Evolutionary conservation across 30 jellyfish, hydroid and myxozoan species (phyloP), one percentile per base, ranked within the genome.

Genomic region (Aurelia aurita): DNA sequence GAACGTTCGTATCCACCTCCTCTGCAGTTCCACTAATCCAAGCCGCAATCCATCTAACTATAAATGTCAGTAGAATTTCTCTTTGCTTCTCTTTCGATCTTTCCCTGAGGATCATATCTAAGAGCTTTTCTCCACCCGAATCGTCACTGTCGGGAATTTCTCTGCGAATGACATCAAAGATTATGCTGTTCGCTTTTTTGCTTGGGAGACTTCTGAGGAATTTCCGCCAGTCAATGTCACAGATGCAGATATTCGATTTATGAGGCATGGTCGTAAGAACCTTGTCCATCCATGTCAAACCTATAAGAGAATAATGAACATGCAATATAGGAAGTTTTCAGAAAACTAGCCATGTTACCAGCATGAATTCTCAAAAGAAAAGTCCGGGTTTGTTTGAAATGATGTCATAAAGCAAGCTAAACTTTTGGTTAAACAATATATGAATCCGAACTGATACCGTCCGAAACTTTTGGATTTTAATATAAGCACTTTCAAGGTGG

Each of bases 1-100:
- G 82, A n/a, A 86, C 95, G 39, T 86, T 86, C 62, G 68, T 32
- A 70, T 86, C 95, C 23, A 86, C 73, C 58, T 86, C 95, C 59
- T 86, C 95, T 21, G 82, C 89, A 26, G 85, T 19, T 21, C 95
- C 95, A 26, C 95, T 81, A 12, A 86, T 86, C 95, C 95, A 86
- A 8, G 95, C 89, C 29, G 95, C 89, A 9, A 86, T 59, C 95
- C 95, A 86, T 49, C 87, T 71, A 14, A 54, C 66, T 9, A 86
- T 74, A 61, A 68, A 86, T 34, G 62, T 73, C 13, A 61, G 51
- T 0, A 86, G 46, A 5, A 86, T 86, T 21, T 75, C 95, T 45
- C 72, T 72, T 63, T 62, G 72, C 55, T 45, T 64, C 59, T 86
- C 95, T 46, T 27, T 73, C 3, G 88, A 58, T 45, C 55, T 74